These are phyloP conservation scores for Linepithema humile DNA, from an alignment of 1,140 invertebrate genomes.

Conservation along the genomic window DNA sequence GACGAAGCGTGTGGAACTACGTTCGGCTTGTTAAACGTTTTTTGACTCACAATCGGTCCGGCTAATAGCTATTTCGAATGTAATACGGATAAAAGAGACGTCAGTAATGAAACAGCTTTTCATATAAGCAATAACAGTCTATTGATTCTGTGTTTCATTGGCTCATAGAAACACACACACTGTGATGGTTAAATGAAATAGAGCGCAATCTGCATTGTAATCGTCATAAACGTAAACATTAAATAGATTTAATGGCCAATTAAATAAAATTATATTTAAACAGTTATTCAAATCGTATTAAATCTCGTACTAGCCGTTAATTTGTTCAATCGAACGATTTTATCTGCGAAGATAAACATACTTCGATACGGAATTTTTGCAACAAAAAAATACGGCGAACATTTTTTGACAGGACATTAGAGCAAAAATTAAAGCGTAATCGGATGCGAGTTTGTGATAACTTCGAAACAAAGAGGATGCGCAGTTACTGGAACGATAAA, in stretches of 20 bases:
- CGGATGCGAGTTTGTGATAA: slow-evolving; percentile 29
- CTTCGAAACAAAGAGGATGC: slow-evolving; percentile 44
- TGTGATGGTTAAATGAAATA: neutral
- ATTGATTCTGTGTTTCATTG: neutral
- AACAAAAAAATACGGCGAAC: neutral
- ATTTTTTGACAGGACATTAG: slow-evolving; percentile 44
- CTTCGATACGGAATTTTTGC: neutral
- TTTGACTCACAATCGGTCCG: too few relatives aligned
- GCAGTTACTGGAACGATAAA: slow-evolving; percentile 56
- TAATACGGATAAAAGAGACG: too few relatives aligned
- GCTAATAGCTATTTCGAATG: too few relatives aligned
- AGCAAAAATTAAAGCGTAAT: slow-evolving; percentile 32
- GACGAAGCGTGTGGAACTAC: slow-evolving; percentile 3
- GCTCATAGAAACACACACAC: neutral
- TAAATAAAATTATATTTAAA: neutral
- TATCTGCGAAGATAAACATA: too few relatives aligned
- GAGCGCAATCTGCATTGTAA: neutral
- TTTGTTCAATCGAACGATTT: neutral
- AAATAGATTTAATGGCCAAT: neutral
- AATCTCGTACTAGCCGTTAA: neutral
- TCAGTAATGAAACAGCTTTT: slow-evolving; percentile 1
- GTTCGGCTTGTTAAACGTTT: slow-evolving; percentile 23
- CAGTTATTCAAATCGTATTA: neutral
- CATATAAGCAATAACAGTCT: neutral
- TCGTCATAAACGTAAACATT: neutral